Evolutionary conservation across 37 sponge, comb jelly and placozoan species (phyloP), one percentile per base, ranked within the genome.

Genomic region (Ephydatia muelleri): DNA sequence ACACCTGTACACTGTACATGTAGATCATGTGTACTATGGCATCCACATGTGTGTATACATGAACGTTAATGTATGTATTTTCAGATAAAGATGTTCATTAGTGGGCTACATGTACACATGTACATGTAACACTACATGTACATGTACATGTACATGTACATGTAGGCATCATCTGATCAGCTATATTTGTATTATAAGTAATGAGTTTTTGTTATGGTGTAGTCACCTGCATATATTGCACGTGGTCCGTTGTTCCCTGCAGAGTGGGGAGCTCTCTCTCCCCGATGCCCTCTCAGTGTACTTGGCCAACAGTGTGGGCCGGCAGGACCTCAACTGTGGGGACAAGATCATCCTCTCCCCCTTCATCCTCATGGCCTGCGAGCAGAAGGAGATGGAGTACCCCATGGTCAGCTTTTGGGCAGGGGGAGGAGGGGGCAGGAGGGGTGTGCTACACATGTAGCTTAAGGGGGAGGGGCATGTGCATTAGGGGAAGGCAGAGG

Each of bases 301-400:
- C 66, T 76, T 83, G 40, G 91, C 83, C 49, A 40, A 68, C 30
- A 65, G n/a, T 26, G 32, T 85, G 27, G 82, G 78, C 27, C 65
- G 90, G 13, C 26, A n/a, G 26, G 85, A 86, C 67, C 68, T 83
- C 65, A 72, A 86, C 74, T 86, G 87, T 23, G 83, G 87, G 8
- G 91, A 91, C 75, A 91, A 91, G 84, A 74, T 91, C 78, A 91
- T 91, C 32, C 80, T 91, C 16, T 86, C 91, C 25, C 87, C 87
- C 16, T 75, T 74, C 1, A 77, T 91, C 27, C 84, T 91, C 5
- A 71, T 91, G 68, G 80, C 87, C 26, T 91, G 91, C 83, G 91
- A 91, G 66, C 91, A 86, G 65, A 77, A 83, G 75, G 78, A 91
- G 30, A 72, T 91, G 22, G 79, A 78, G 38, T 91, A 91, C 38